Conservation (phyloP, 2,888 invertebrate species). For the Xanthia icteritia region DNA sequence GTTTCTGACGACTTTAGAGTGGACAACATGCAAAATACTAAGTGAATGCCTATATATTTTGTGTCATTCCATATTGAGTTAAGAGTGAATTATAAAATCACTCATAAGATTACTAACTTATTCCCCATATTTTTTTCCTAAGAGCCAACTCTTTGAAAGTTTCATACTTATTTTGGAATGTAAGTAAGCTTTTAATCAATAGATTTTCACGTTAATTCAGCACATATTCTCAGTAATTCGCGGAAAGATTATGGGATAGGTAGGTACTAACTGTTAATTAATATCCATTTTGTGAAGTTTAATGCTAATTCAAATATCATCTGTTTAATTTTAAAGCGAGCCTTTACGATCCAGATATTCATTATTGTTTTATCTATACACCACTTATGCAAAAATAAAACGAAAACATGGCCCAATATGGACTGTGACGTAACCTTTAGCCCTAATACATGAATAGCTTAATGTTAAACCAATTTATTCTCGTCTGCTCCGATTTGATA, state of each 20-base stretch:
- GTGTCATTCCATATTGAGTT: neutral
- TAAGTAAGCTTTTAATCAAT: neutral
- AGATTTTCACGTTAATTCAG: neutral
- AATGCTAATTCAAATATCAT: neutral
- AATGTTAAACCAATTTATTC: slow-evolving; percentile 67
- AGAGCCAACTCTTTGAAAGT: neutral
- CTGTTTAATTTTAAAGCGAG: neutral
- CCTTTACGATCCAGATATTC: neutral
- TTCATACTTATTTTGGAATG: no score
- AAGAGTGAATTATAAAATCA: neutral
- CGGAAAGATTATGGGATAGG: neutral
- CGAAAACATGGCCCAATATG: slow-evolving; percentile 11
- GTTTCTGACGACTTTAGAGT: neutral
- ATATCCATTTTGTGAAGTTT: neutral
- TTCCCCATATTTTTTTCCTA: neutral
- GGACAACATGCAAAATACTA: neutral
- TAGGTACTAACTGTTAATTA: neutral
- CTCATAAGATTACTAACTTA: neutral
- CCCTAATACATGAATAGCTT: slow-evolving; percentile 53
- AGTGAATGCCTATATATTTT: neutral
- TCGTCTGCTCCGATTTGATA: slow-evolving; percentile 62
- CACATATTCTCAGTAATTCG: neutral
- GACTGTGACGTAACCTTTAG: slow-evolving; percentile 33
- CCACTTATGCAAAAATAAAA: neutral
- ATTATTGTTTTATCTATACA: neutral